phyloP scores from a whole-genome alignment of 2,113 vertebrate species.

The Percopsis transmontana region DNA sequence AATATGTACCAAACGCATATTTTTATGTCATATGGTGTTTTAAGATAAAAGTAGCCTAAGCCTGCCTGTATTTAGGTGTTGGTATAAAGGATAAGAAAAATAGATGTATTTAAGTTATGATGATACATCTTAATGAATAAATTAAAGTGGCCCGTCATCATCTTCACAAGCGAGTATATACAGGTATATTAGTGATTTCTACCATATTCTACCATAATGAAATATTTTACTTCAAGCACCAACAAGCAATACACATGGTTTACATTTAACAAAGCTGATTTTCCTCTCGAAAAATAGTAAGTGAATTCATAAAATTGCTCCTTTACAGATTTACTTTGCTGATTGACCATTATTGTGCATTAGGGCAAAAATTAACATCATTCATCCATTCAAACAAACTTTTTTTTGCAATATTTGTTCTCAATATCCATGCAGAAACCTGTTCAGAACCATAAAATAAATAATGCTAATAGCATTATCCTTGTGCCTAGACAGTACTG shows the following conservation, averaged over 20 bases:
- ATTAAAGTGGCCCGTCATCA: no score
- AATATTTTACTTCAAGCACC: conserved; percentile 23
- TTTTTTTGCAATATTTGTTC: conserved; percentile 10
- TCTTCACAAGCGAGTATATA: not conserved
- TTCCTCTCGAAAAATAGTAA: conserved; percentile 21
- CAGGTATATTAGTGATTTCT: conserved; percentile 41
- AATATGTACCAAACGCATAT: no score
- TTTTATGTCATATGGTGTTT: no score
- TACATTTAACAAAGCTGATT: conserved; percentile 15
- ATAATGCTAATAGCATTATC: conserved; percentile 22
- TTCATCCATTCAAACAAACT: conserved; percentile 7
- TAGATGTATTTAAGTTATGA: not conserved
- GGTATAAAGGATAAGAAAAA: conserved; percentile 18
- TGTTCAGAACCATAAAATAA: conserved; percentile 22
- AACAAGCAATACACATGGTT: conserved; percentile 17
- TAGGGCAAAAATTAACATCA: conserved; percentile 11
- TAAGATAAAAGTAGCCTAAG: no score
- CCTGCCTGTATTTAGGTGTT: conserved; percentile 33
- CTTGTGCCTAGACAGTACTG: conserved; percentile 9
- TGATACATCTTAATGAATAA: not conserved
- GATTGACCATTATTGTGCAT: not conserved
- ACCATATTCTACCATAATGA: conserved; percentile 29
- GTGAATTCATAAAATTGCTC: conserved; percentile 22
- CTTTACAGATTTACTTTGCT: conserved; percentile 13
- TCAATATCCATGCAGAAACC: conserved; percentile 31